Conservation (phyloP, 2,797 vertebrate genomes). For the Liasis olivaceus region DNA sequence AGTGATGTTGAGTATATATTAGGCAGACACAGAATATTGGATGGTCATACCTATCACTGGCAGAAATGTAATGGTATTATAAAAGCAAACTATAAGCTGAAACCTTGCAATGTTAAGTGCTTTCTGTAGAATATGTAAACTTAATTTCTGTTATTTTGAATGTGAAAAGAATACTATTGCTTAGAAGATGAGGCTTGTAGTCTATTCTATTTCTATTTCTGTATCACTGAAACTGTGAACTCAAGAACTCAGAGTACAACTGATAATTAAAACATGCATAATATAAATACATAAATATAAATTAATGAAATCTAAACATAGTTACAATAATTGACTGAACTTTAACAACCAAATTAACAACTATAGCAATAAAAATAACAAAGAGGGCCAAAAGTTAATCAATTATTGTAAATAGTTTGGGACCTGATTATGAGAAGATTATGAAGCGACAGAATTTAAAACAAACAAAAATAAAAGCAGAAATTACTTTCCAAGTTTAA, state of each 20-base stretch:
- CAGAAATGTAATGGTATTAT: neutral
- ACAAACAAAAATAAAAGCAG: neutral
- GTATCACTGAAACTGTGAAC: neutral
- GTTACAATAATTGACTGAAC: neutral
- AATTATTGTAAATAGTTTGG: neutral
- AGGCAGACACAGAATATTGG: too few species aligned
- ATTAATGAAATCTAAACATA: neutral
- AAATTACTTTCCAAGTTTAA: conserved; percentile 28
- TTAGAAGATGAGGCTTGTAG: neutral
- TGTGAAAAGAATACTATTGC: conserved; percentile 1
- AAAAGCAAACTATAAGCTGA: conserved; percentile 23
- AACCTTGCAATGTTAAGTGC: neutral
- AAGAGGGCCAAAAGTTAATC: neutral
- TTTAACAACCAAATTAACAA: neutral
- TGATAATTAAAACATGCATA: neutral
- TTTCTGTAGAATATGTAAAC: neutral
- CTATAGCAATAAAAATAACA: neutral
- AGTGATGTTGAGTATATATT: conserved; percentile 48
- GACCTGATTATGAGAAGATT: neutral
- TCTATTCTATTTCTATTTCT: neutral
- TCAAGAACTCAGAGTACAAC: neutral
- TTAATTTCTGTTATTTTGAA: neutral
- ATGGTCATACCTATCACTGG: neutral
- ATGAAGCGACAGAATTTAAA: conserved; percentile 39
- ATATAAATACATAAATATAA: neutral